These are phyloP conservation scores for Caenorhabditis drosophilae DNA, from an alignment of 2,888 invertebrate genomes.

Conservation along the genomic window DNA sequence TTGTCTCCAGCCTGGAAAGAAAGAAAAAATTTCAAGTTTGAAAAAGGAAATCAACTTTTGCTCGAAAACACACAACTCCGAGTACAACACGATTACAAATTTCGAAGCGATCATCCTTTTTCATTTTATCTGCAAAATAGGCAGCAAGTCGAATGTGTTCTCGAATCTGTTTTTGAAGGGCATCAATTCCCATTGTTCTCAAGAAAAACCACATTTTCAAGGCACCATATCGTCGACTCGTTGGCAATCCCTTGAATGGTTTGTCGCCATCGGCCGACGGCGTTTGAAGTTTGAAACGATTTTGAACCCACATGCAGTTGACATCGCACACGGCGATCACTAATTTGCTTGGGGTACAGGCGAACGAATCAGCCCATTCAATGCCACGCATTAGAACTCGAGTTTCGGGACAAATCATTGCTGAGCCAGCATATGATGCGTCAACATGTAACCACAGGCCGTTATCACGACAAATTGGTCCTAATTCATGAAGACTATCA, in stretches of 20 bases:
- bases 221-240: slow-evolving; percentile 25
- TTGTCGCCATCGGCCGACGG: slow-evolving; percentile 18
- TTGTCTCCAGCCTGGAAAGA: no score
- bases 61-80: slow-evolving; percentile 34
- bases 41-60: slow-evolving; percentile 14
- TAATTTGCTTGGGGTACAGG: slow-evolving; percentile 27
- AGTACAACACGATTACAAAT: slow-evolving; percentile 24
- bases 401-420: slow-evolving; percentile 32
- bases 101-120: slow-evolving; percentile 22
- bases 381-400: slow-evolving; percentile 30
- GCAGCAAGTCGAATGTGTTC: slow-evolving; percentile 25
- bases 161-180: slow-evolving; percentile 31
- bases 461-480: slow-evolving; percentile 28
- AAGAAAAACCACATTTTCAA: slow-evolving; percentile 33
- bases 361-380: slow-evolving; percentile 29
- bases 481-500: slow-evolving; percentile 28
- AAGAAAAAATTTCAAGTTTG: no score
- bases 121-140: slow-evolving; percentile 15
- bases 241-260: slow-evolving; percentile 23
- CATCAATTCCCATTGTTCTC: slow-evolving; percentile 27
- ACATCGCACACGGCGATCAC: slow-evolving; percentile 28
- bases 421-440: slow-evolving; percentile 32
- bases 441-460: slow-evolving; percentile 35
- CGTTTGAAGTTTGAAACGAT: slow-evolving; percentile 20
- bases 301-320: slow-evolving; percentile 30